phyloP scores from a whole-genome alignment of 2,113 vertebrate genomes.

The Odocoileus virginianus region DNA sequence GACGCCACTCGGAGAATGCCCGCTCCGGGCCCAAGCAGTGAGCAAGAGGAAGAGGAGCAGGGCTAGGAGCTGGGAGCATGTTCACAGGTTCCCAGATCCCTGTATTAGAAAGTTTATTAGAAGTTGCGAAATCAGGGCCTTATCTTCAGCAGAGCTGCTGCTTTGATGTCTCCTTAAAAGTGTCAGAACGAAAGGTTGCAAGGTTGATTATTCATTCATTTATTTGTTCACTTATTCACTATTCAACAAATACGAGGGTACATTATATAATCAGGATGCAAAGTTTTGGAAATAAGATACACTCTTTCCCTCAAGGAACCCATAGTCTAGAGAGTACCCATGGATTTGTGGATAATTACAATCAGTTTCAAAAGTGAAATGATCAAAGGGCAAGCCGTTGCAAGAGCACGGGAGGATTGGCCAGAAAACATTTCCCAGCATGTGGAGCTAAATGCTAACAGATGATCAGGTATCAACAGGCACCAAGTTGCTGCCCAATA shows the following conservation, averaged over 20 bases:
- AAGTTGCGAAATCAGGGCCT: neutral
- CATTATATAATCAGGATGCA: neutral
- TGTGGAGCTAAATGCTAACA: neutral
- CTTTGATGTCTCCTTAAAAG: neutral
- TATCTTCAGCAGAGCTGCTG: neutral
- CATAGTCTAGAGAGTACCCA: neutral
- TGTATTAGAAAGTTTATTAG: neutral
- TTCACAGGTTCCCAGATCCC: neutral
- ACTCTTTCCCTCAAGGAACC: neutral
- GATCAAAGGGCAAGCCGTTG: neutral
- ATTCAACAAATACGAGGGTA: neutral
- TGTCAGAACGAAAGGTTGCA: neutral
- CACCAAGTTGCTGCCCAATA: too few species aligned
- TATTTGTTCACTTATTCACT: neutral
- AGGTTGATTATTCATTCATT: neutral
- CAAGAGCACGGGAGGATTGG: neutral
- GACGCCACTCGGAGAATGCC: rapidly evolving
- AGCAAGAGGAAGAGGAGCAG: neutral
- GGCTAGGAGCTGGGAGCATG: neutral
- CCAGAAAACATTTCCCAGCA: neutral
- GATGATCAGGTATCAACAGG: neutral
- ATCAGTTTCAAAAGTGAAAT: neutral
- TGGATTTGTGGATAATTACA: neutral
- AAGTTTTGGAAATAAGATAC: neutral
- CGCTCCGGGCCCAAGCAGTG: neutral